These are phyloP conservation scores for Lysandra coridon DNA, from an alignment of 2,888 invertebrate species.

Conservation along the genomic window DNA sequence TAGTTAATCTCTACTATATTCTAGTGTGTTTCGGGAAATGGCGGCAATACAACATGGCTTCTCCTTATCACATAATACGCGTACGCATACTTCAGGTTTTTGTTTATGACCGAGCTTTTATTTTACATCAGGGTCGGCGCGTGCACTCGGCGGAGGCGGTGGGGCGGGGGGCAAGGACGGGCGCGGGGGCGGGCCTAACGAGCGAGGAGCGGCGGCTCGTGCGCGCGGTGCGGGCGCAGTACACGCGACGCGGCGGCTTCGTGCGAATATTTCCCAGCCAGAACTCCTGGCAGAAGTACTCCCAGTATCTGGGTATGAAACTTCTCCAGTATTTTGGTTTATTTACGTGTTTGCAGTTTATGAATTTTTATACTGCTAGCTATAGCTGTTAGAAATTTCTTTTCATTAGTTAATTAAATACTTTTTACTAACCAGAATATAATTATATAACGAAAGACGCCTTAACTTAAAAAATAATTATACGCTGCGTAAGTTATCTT, in stretches of 20 bases:
- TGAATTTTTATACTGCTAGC: too few species aligned
- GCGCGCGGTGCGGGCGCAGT: constrained; percentile 87
- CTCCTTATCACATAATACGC: neutral
- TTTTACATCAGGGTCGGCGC: constrained; percentile 80
- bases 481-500: too few species aligned
- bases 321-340: neutral
- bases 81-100: neutral
- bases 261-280: constrained; percentile 94
- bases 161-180: constrained; percentile 72
- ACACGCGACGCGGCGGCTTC: constrained; percentile 91
- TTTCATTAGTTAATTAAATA: too few species aligned
- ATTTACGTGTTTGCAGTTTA: neutral
- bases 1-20: too few species aligned
- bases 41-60: neutral
- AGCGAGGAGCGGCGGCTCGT: constrained; percentile 90
- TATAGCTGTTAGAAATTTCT: too few species aligned
- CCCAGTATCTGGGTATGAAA: constrained; percentile 84
- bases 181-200: constrained; percentile 72
- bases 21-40: neutral
- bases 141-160: constrained; percentile 87
- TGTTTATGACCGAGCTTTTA: neutral
- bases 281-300: constrained; percentile 92
- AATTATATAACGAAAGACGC: too few species aligned
- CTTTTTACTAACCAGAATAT: too few species aligned
- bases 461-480: too few species aligned